Conservation (phyloP, 2,888 invertebrate species). For the Melitaea athalia region DNA sequence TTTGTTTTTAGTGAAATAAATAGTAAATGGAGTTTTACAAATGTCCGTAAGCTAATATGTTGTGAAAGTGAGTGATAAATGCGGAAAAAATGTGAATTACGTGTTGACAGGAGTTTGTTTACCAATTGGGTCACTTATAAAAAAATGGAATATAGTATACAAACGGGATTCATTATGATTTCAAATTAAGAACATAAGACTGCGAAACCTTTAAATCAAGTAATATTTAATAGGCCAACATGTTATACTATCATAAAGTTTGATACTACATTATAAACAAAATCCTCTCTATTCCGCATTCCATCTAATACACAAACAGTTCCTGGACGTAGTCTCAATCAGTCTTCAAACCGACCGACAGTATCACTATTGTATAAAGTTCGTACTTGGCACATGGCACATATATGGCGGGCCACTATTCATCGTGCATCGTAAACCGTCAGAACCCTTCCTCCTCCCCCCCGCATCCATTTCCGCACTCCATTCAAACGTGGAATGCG, state of each 20-base stretch:
- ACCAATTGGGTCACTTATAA: no score
- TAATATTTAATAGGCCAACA: background rate
- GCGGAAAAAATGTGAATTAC: no score
- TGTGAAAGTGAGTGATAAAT: no score
- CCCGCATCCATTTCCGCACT: slow-evolving; percentile 34
- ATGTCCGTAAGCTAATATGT: no score
- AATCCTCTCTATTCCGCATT: background rate
- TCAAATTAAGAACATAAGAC: no score
- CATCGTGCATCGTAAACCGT: slow-evolving; percentile 11
- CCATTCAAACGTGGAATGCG: slow-evolving; percentile 34
- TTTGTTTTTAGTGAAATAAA: no score
- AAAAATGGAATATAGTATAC: no score
- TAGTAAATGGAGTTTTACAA: no score
- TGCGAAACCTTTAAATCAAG: background rate
- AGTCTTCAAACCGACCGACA: background rate
- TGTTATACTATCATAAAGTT: background rate
- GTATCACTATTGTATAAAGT: slow-evolving; percentile 12
- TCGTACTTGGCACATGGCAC: slow-evolving; percentile 23
- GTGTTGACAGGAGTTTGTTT: no score
- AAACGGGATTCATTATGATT: no score
- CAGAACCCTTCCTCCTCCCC: slow-evolving; percentile 1
- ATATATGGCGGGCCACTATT: slow-evolving; percentile 8
- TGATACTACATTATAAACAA: background rate
- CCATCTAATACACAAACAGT: background rate
- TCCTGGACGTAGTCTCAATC: background rate